A percentile compares a stretch with the other conserved stretches of the same genome.
Conservation (phyloP, 2,888 invertebrate species). For the Slavum lentiscoides region DNA sequence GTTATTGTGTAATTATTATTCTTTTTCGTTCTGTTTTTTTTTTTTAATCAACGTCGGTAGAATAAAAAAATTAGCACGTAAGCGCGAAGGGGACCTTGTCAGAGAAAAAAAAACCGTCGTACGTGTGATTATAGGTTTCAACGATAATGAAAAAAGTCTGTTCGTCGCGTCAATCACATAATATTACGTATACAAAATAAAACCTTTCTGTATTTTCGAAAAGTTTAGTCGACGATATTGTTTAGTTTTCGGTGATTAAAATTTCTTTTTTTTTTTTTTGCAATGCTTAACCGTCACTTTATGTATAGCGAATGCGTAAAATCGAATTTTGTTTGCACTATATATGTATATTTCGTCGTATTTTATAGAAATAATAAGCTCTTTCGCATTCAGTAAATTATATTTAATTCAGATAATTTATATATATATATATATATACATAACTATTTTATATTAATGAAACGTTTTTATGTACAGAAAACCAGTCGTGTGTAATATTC, state of each 20-base stretch:
- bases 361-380: too few relatives aligned
- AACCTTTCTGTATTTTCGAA: background rate
- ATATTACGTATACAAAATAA: background rate
- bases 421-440: too few relatives aligned
- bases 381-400: too few relatives aligned
- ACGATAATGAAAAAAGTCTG: constrained; percentile 2
- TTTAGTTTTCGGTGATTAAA: background rate
- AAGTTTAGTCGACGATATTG: background rate
- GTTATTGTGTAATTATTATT: background rate
- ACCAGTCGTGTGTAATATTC: too few relatives aligned
- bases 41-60: background rate
- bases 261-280: background rate
- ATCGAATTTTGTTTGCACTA: too few relatives aligned
- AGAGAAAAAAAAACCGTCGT: background rate
- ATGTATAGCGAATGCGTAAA: too few relatives aligned
- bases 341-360: too few relatives aligned
- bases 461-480: too few relatives aligned
- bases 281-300: too few relatives aligned
- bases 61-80: background rate
- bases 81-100: background rate
- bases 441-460: too few relatives aligned
- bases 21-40: background rate
- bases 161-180: background rate
- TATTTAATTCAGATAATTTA: too few relatives aligned
- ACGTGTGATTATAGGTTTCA: background rate